A percentile compares a stretch with the other conserved stretches of the same genome.
Evolutionary conservation across 2,888 invertebrate genomes (phyloP).

Genomic region (Kuschelorhynchus macadamiae): DNA sequence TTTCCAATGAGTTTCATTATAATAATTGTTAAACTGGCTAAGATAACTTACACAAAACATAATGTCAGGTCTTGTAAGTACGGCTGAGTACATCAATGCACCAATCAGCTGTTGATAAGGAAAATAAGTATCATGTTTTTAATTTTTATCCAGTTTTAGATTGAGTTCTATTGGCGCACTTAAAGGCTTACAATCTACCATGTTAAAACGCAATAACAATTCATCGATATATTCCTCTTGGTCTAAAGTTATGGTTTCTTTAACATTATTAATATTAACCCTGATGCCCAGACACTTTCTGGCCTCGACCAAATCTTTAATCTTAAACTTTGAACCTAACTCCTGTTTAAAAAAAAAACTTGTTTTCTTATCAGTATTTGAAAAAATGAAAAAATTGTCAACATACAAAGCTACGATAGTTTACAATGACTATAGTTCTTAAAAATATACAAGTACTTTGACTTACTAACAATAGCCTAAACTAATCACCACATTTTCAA

Average conservation of each 20-base stretch:
- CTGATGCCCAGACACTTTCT: constrained; percentile 7
- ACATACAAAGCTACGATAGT: constrained; percentile 27
- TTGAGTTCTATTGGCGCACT: background rate
- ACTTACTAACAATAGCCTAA: constrained; percentile 1
- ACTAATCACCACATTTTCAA: background rate
- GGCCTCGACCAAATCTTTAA: constrained; percentile 19
- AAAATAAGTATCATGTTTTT: background rate
- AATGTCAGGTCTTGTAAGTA: constrained; percentile 43
- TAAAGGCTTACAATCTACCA: constrained; percentile 2
- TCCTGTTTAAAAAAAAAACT: constrained; percentile 5
- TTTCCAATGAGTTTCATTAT: constrained; percentile 51
- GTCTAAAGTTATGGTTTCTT: background rate
- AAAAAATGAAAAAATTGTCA: constrained; percentile 32
- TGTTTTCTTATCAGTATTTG: constrained; percentile 8
- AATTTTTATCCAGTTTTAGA: background rate
- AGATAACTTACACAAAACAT: constrained; percentile 36
- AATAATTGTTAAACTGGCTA: constrained; percentile 39
- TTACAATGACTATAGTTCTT: constrained; percentile 1
- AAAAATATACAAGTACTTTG: constrained; percentile 10
- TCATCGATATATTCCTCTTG: constrained; percentile 6
- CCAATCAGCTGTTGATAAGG: background rate
- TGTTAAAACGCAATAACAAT: constrained; percentile 6
- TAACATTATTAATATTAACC: background rate
- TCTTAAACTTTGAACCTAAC: constrained; percentile 9
- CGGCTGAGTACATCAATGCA: constrained; percentile 44